Evolutionary conservation across 2,797 vertebrate species (phyloP), one percentile per base, ranked within the genome.

Genomic region (Eurystomus glaucurus): DNA sequence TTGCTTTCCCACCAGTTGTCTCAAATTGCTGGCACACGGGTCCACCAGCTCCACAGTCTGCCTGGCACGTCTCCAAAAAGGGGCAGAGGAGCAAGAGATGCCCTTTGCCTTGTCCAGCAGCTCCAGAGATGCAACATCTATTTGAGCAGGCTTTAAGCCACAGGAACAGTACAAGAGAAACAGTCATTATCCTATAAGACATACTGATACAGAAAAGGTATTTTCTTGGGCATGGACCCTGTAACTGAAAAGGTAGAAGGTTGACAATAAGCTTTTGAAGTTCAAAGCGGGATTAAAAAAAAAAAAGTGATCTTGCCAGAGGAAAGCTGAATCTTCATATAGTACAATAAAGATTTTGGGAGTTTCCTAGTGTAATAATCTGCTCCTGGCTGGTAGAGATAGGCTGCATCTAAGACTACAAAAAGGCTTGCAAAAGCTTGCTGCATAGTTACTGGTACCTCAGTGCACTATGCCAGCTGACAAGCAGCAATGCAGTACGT

Each of bases 41-140:
- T 21, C 14, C 57, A 39, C 15, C 39, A 72, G 66, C 39, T 51
- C 54, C 50, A 11, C 0, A 0, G 5, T 84, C 15, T 52, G 45
- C 16, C 28, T 10, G 7, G 6, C 31, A 25, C 11, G 33, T 79
- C 20, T 52, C 39, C 35, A 29, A 51, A 43, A 69, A 87, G 2
- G 5, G 21, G 10, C 21, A 84, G 66, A 52, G 43, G 33, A 72
- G 35, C 25, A 84, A 65, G 31, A 45, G 14, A 28, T 48, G 25
- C 12, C 14, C 31, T 89, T 70, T 65, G 25, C 31, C 45, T 76
- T 52, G 11, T 10, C 19, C 50, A 35, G 46, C 21, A 64, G 28
- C 28, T 54, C 57, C 4, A 0, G 71, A 48, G 45, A 8, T 18
- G 11, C 39, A 70, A 4, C 17, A 37, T 14, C 29, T 60, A 5